A percentile compares a stretch with the other conserved stretches of the same genome.
These are phyloP conservation scores for Dasypus novemcinctus DNA, from an alignment of 2,113 vertebrate genomes.

Conservation along the genomic window DNA sequence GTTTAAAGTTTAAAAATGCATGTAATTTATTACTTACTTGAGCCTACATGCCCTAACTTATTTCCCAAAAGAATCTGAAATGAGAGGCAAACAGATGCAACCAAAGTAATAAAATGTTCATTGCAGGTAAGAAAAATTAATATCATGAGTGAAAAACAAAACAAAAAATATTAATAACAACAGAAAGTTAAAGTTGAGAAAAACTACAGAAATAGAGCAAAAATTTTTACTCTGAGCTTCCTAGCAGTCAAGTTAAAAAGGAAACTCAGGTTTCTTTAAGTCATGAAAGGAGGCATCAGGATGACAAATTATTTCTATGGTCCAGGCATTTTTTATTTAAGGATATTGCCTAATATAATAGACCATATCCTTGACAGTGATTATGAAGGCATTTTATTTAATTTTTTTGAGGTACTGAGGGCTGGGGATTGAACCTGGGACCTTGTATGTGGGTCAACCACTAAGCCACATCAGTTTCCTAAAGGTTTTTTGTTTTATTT, in stretches of 20 bases:
- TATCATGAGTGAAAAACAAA: not conserved
- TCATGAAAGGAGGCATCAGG: not conserved
- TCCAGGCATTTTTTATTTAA: not conserved
- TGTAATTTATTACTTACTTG: not conserved
- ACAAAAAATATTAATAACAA: not conserved
- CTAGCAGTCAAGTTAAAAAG: not conserved
- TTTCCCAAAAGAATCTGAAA: not conserved
- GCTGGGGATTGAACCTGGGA: too few species aligned
- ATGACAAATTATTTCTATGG: not conserved
- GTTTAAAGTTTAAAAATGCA: not conserved
- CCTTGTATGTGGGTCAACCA: too few species aligned
- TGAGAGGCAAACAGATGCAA: not conserved
- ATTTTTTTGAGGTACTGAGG: too few species aligned
- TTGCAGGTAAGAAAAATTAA: not conserved
- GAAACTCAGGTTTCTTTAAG: not conserved
- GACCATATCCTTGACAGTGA: not conserved
- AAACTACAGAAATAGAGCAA: not conserved
- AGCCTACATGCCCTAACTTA: not conserved
- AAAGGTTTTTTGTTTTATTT: too few species aligned
- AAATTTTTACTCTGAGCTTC: not conserved
- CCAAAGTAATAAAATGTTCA: conserved; percentile 8
- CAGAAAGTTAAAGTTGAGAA: not conserved
- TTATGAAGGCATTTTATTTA: not conserved
- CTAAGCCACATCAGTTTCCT: too few species aligned
- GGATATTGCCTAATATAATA: not conserved